phyloP scores from a whole-genome alignment of 2,797 vertebrate genomes.

The Hippoglossus hippoglossus region DNA sequence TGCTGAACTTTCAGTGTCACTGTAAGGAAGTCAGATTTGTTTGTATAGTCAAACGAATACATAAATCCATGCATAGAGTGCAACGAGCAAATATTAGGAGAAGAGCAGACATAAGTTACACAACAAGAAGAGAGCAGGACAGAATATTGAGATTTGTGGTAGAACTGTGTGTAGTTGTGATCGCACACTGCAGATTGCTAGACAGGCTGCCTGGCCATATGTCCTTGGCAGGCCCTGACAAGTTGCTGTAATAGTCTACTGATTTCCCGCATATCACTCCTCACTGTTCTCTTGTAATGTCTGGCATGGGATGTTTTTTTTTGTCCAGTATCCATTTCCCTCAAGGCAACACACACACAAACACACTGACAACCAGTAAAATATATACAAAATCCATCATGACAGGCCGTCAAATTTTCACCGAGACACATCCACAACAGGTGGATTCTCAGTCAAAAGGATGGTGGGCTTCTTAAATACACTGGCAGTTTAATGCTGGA shows the following conservation, averaged over 20 bases:
- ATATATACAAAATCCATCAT: conserved; percentile 14
- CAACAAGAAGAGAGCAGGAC: conserved; percentile 36
- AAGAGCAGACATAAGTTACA: conserved; percentile 41
- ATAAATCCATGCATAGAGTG: conserved; percentile 35
- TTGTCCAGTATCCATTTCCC: conserved; percentile 10
- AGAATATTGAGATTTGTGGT: conserved; percentile 61
- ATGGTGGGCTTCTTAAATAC: conserved; percentile 2
- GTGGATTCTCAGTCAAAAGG: conserved; percentile 1
- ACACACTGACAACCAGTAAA: conserved; percentile 14
- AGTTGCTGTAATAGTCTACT: conserved; percentile 58
- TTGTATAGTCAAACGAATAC: conserved; percentile 37
- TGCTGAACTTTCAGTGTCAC: conserved; percentile 19
- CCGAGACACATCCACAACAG: not conserved
- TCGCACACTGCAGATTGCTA: conserved; percentile 58
- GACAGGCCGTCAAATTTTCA: conserved; percentile 17
- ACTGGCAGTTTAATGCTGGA: not conserved
- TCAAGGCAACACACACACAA: conserved; percentile 12
- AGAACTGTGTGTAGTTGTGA: conserved; percentile 52
- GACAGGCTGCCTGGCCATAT: conserved; percentile 73
- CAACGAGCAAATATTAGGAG: conserved; percentile 49
- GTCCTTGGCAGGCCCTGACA: conserved; percentile 67
- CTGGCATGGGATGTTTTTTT: conserved; percentile 11
- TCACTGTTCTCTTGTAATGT: conserved; percentile 43
- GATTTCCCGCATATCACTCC: conserved; percentile 56
- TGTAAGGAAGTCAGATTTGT: conserved; percentile 26